phyloP scores from a whole-genome alignment of 2,888 invertebrate species.

The Chymomyza caudatula region DNA sequence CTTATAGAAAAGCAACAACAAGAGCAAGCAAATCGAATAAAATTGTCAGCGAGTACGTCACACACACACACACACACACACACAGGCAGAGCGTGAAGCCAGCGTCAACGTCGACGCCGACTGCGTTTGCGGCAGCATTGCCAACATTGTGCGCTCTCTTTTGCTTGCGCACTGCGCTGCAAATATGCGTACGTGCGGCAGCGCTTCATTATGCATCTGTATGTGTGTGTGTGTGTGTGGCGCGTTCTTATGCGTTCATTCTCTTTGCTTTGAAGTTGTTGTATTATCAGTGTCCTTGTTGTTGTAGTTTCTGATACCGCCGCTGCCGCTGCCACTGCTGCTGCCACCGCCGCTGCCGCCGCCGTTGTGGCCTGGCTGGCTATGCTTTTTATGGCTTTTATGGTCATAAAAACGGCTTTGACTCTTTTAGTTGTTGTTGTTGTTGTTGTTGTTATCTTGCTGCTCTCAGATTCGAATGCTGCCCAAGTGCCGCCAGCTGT shows the following conservation, averaged over 20 bases:
- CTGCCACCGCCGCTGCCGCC: constrained; percentile 15
- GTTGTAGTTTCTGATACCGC: constrained; percentile 9
- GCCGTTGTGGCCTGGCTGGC: constrained; percentile 5
- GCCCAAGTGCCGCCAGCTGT: constrained; percentile 61
- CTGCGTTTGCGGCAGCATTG: not conserved
- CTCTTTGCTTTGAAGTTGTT: constrained; percentile 27
- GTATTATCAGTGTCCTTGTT: constrained; percentile 20
- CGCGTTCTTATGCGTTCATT: constrained; percentile 13
- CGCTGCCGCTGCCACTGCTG: not conserved
- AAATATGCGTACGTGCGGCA: too few species aligned
- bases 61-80: constrained; percentile 7
- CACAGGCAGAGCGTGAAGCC: not conserved
- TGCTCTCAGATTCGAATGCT: constrained; percentile 3
- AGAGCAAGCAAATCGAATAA: constrained; percentile 46
- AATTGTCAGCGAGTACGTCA: constrained; percentile 36
- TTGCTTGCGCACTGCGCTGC: not conserved
- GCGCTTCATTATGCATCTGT: not conserved
- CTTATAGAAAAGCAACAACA: not conserved
- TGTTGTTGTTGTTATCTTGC: not conserved
- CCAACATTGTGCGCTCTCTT: constrained; percentile 11
- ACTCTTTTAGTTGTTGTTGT: constrained; percentile 18
- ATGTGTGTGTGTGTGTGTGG: not conserved
- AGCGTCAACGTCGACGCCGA: not conserved
- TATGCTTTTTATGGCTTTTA: constrained; percentile 66
- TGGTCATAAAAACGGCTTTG: constrained; percentile 64